Percentiles rank a stretch among this genome's conserved stretches.
These are phyloP conservation scores for Coilia nasus DNA, from an alignment of 2,797 vertebrate species.

Conservation along the genomic window DNA sequence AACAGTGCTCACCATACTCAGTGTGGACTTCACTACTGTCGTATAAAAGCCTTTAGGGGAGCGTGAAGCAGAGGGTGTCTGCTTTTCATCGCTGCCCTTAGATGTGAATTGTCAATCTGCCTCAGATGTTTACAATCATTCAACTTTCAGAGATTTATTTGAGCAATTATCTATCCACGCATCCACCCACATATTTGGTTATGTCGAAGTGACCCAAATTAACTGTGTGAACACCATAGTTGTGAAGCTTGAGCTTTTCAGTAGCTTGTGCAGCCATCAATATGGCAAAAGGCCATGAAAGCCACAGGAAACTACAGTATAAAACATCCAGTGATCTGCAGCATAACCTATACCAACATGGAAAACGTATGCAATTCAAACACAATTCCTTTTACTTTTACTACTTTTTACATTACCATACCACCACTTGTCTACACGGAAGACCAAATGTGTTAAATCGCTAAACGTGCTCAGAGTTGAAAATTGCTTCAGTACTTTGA, in stretches of 20 bases:
- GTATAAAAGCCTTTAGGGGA: constrained; percentile 23
- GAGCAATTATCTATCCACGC: background rate
- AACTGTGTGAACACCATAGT: background rate
- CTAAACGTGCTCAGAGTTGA: background rate
- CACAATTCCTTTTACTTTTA: background rate
- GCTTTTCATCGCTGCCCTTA: constrained; percentile 16
- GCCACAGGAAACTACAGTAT: background rate
- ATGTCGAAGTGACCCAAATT: background rate
- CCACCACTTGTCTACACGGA: background rate
- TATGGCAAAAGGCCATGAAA: background rate
- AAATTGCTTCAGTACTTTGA: background rate
- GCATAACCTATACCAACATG: background rate
- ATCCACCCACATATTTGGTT: constrained; percentile 5
- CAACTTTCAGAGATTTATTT: constrained; percentile 24
- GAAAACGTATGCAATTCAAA: background rate
- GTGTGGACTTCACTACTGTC: constrained; percentile 40
- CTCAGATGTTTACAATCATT: constrained; percentile 31
- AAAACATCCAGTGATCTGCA: background rate
- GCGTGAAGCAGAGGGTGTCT: constrained; percentile 17
- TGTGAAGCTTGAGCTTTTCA: background rate
- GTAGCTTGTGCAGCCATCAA: background rate
- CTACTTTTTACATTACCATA: no score
- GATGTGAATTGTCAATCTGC: constrained; percentile 25
- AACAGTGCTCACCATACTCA: constrained; percentile 17
- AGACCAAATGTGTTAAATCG: background rate